Conservation (phyloP, 2,888 invertebrate species). For the Megamerina dolium region DNA sequence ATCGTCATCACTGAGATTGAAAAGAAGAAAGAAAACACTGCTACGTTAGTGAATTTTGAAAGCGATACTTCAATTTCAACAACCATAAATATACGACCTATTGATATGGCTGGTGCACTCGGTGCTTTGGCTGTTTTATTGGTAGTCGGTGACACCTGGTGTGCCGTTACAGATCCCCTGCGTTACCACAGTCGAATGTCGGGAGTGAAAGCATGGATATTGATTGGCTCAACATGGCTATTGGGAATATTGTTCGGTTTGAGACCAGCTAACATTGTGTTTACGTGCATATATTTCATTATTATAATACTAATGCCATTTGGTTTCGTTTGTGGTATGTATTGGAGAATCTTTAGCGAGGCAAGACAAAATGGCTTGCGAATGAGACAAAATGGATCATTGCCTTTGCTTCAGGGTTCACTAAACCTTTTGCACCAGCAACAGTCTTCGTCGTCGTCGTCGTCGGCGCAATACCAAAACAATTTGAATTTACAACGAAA, state of each 20-base stretch:
- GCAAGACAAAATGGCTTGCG: constrained; percentile 48
- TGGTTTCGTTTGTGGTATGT: constrained; percentile 49
- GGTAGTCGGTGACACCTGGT: constrained; percentile 55
- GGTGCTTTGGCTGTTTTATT: constrained; percentile 47
- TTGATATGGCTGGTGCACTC: constrained; percentile 46
- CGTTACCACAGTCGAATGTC: constrained; percentile 55
- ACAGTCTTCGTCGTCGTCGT: constrained; percentile 17
- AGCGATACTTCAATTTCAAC: not conserved
- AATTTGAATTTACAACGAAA: constrained; percentile 40
- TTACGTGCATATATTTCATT: constrained; percentile 45
- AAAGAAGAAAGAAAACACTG: constrained; percentile 34
- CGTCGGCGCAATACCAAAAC: constrained; percentile 34
- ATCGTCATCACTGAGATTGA: constrained; percentile 41
- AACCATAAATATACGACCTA: constrained; percentile 36
- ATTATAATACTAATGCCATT: constrained; percentile 49
- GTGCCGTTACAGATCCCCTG: constrained; percentile 55
- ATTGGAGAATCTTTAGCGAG: constrained; percentile 50
- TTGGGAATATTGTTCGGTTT: not conserved
- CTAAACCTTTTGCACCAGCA: constrained; percentile 41
- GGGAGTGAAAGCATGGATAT: constrained; percentile 46
- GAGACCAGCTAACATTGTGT: constrained; percentile 30
- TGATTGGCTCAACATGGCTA: constrained; percentile 48
- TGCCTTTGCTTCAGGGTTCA: constrained; percentile 48
- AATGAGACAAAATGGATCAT: constrained; percentile 50
- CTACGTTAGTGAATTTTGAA: too few species aligned